Evolutionary conservation across 2,888 invertebrate genomes (phyloP).

Genomic region (Drosophila monieri): DNA sequence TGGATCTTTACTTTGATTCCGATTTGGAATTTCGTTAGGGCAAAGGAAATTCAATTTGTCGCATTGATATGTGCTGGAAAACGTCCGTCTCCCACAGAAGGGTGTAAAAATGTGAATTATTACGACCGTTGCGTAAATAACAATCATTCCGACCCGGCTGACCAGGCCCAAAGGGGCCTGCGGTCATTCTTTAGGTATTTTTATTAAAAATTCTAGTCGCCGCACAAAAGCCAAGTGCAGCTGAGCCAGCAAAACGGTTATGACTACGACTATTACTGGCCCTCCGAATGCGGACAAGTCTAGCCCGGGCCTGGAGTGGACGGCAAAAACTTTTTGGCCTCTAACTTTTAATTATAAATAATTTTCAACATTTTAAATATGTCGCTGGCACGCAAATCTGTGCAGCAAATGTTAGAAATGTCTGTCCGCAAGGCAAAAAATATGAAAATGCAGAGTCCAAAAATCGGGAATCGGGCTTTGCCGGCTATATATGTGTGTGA

Average conservation of each 20-base stretch:
- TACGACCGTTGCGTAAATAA: conserved; percentile 81
- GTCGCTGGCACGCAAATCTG: conserved; percentile 79
- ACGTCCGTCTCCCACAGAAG: conserved; percentile 13
- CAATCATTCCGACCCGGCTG: conserved; percentile 70
- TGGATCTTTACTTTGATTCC: not conserved
- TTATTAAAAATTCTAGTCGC: conserved; percentile 63
- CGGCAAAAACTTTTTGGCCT: conserved; percentile 71
- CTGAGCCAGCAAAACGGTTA: conserved; percentile 24
- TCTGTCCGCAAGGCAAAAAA: conserved; percentile 26
- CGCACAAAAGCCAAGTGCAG: conserved; percentile 26
- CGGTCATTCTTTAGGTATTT: conserved; percentile 48
- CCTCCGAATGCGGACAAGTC: conserved; percentile 25
- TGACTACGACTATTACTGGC: conserved; percentile 12
- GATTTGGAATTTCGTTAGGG: conserved; percentile 65
- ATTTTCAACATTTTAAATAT: conserved; percentile 79
- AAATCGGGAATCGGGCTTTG: conserved; percentile 20
- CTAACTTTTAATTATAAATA: conserved; percentile 80
- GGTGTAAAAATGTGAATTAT: conserved; percentile 71
- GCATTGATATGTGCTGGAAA: conserved; percentile 20
- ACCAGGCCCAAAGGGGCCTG: conserved; percentile 21
- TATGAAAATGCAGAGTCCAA: conserved; percentile 32
- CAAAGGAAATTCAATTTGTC: conserved; percentile 65
- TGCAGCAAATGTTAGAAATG: conserved; percentile 63
- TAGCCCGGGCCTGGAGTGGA: conserved; percentile 22
- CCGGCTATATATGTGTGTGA: not conserved